A percentile compares a stretch with the other conserved stretches of the same genome.
Evolutionary conservation across 2,797 vertebrate genomes (phyloP).

Genomic region (Mionectes olivaceus): DNA sequence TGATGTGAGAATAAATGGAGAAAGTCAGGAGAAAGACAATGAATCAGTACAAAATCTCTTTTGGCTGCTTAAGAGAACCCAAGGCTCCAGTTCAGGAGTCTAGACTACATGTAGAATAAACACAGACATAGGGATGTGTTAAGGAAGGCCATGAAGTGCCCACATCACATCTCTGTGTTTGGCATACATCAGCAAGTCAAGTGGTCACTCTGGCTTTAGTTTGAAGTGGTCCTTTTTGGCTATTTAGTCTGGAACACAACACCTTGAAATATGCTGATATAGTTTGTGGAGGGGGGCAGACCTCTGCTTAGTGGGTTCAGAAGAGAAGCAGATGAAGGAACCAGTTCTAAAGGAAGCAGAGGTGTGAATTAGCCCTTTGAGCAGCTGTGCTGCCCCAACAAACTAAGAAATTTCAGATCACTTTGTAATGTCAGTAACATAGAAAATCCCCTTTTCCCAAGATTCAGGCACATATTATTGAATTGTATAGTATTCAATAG

Average conservation of each 20-base stretch:
- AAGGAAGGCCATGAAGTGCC: neutral
- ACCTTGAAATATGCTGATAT: neutral
- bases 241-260: neutral
- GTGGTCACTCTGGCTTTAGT: neutral
- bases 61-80: accelerated
- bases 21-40: neutral
- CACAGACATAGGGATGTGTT: neutral
- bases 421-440: neutral
- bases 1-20: neutral
- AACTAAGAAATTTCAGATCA: neutral
- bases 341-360: neutral
- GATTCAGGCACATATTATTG: neutral
- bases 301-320: neutral
- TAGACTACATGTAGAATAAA: neutral
- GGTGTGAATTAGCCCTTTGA: neutral
- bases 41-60: neutral
- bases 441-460: neutral
- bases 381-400: neutral
- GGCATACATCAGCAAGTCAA: neutral
- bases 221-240: neutral
- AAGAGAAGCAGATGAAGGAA: neutral
- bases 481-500: neutral
- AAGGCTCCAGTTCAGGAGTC: neutral
- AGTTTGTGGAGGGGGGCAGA: neutral
- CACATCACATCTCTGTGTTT: neutral